phyloP scores from a whole-genome alignment of 2,113 vertebrate species.

The Onychostoma macrolepis region DNA sequence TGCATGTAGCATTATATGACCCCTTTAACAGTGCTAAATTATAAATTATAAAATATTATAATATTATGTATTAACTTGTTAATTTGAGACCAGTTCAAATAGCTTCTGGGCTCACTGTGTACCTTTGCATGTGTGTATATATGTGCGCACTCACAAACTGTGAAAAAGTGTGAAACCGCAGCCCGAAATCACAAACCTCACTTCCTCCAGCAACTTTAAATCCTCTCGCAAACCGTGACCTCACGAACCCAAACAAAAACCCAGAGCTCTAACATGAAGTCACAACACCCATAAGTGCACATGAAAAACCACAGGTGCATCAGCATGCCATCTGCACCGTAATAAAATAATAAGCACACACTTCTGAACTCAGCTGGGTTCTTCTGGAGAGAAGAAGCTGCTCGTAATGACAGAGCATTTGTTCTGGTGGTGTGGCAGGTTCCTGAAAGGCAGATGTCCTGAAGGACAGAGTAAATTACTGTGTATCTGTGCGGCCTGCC shows the following conservation, averaged over 20 bases:
- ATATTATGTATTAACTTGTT: not conserved
- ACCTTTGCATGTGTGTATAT: not conserved
- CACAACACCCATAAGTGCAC: not conserved
- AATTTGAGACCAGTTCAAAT: not conserved
- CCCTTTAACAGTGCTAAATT: not conserved
- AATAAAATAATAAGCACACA: constrained; percentile 5
- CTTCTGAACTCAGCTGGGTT: not conserved
- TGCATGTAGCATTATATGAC: no score
- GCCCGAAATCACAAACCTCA: not conserved
- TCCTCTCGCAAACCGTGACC: not conserved
- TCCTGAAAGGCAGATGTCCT: constrained; percentile 23
- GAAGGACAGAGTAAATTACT: constrained; percentile 46
- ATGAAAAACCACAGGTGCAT: not conserved
- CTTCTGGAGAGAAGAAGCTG: not conserved
- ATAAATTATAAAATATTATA: not conserved
- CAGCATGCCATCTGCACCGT: not conserved
- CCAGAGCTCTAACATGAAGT: not conserved
- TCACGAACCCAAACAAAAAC: not conserved
- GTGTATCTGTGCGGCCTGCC: constrained; percentile 29
- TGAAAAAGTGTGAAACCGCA: not conserved
- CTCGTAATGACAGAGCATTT: not conserved
- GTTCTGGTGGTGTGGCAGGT: constrained; percentile 25
- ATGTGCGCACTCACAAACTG: not conserved
- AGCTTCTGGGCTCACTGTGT: not conserved
- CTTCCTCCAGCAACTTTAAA: not conserved